Base-by-base conservation (phyloP, 1,140 invertebrate genomes). In the Campodea augens region DNA sequence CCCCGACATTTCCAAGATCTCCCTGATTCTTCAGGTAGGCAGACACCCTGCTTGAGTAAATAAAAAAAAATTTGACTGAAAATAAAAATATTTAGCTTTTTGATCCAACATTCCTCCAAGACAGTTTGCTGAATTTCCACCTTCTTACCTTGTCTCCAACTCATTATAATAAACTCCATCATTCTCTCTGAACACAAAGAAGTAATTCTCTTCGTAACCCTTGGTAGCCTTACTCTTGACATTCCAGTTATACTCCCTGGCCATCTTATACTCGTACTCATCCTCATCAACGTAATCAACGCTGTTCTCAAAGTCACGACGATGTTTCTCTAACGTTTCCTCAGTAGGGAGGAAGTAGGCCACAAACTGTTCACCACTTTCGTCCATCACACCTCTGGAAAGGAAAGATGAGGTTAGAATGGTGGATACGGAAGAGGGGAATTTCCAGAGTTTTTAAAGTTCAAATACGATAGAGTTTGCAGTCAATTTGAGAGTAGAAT, bases 151-250 rank as follows among this genome's bases (percentile, higher is more conserved):
- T 0, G 92, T 98, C 65, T 98, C 93, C 51, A 98, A 59, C 64
- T 98, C 92, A 69, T 98, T 92, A 61, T 97, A 98, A 64, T 83
- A 97, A 21, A 93, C 83, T 39, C 80, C 82, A 55, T 67, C 61
- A 57, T 93, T 83, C 51, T 84, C 77, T 43, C 89, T 72, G 43
- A 93, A 75, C 45, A 95, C 83, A 62, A 98, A 81, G 65, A 97
- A 98, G 60, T 97, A 98, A 62, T 93, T 98, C 63, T 98, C 93
- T 64, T 97, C 91, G 57, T 96, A 97, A 29, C 91, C 92, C 62
- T 95, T 92, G 0, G 86, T 90, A 0, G 87, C 78, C 69, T 97
- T 98, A 60, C 87, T 96, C 60, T 98, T 97, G 2, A 98, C 92
- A 65, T 96, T 97, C 93, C 92, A 97, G 56, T 93, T 92, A 57